phyloP scores from a whole-genome alignment of 37 sponge, comb jelly and placozoan species.

The Amphimedon queenslandica region DNA sequence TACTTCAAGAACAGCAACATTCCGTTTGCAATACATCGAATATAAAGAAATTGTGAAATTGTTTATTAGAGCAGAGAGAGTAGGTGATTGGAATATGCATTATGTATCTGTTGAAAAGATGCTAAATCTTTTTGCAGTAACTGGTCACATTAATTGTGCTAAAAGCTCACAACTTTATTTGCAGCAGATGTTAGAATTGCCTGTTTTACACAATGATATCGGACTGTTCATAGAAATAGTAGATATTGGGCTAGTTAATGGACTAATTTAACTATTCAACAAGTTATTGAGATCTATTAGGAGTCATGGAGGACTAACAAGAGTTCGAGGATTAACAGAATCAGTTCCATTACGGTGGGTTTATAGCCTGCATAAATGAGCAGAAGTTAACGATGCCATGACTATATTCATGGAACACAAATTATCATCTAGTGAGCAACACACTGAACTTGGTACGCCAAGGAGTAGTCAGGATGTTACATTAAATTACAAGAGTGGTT shows the following conservation, averaged over 20 bases:
- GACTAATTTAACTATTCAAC: slow-evolving; percentile 29
- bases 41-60: slow-evolving; percentile 22
- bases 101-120: slow-evolving; percentile 28
- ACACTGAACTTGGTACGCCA: slow-evolving; percentile 17
- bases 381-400: slow-evolving; percentile 46
- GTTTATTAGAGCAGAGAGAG: slow-evolving; percentile 43
- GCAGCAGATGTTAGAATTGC: slow-evolving; percentile 28
- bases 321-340: slow-evolving; percentile 39
- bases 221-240: slow-evolving; percentile 24
- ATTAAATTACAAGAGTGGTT: slow-evolving; percentile 40
- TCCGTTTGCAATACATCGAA: slow-evolving; percentile 32
- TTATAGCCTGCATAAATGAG: slow-evolving; percentile 35
- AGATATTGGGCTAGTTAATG: slow-evolving; percentile 39
- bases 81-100: slow-evolving; percentile 19
- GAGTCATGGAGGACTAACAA: slow-evolving; percentile 32
- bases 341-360: slow-evolving; percentile 20
- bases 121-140: slow-evolving; percentile 32
- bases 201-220: slow-evolving; percentile 25
- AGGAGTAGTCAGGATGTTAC: slow-evolving; percentile 34
- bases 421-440: slow-evolving; percentile 18
- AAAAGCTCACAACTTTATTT: slow-evolving; percentile 31
- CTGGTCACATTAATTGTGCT: slow-evolving; percentile 37
- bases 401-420: slow-evolving; percentile 13
- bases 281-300: slow-evolving; percentile 25
- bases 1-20: slow-evolving; percentile 23